A percentile compares a stretch with the other conserved stretches of the same genome.
Conservation (phyloP, 23 tunicate species). For the Halocynthia aurantium region DNA sequence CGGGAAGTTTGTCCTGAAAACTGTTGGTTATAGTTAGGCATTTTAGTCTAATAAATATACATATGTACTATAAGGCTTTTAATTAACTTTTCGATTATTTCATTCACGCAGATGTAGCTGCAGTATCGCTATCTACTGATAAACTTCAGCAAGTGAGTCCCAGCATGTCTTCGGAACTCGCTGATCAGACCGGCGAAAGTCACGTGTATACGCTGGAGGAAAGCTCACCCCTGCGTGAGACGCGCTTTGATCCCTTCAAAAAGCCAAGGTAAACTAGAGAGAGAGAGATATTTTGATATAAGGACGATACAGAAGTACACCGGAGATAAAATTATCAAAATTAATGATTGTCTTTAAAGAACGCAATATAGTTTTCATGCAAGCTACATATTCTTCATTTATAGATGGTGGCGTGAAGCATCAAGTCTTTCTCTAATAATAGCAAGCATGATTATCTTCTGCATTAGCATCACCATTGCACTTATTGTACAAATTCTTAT, state of each 20-base stretch:
- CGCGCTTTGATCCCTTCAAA: conserved; percentile 55
- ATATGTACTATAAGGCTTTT: too few species aligned
- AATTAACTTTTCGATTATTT: not conserved
- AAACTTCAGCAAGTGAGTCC: too few species aligned
- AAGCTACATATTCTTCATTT: not conserved
- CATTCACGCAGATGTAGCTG: not conserved
- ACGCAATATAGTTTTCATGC: not conserved
- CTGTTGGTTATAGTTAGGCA: too few species aligned
- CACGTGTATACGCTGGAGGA: conserved; percentile 22
- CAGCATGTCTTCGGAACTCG: too few species aligned
- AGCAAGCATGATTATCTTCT: conserved; percentile 56
- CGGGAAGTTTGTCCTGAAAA: too few species aligned
- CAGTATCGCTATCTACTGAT: too few species aligned
- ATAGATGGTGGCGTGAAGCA: conserved; percentile 56
- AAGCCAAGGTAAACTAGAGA: conserved; percentile 46
- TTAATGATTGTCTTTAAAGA: not conserved
- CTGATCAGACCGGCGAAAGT: too few species aligned
- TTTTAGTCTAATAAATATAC: too few species aligned
- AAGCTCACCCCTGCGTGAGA: conserved; percentile 71
- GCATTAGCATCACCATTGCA: conserved; percentile 68
- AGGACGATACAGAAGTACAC: not conserved
- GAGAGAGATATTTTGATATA: not conserved
- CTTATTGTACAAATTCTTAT: conserved; percentile 50
- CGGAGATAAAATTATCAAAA: not conserved
- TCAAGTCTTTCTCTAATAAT: conserved; percentile 49